Conservation (phyloP, 2,888 invertebrate species). For the Patella caerulea region DNA sequence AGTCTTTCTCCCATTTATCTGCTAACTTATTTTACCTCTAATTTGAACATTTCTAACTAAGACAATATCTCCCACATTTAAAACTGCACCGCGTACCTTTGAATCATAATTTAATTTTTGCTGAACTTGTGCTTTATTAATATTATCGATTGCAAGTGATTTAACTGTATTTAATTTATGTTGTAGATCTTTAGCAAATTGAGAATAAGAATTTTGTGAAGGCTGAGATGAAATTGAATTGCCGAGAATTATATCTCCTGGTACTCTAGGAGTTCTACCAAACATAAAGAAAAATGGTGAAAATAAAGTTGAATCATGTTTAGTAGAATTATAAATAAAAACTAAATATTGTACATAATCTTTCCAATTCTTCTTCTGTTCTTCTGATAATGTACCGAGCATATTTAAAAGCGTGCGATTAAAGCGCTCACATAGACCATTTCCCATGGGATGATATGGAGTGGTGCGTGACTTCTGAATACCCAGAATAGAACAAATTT, state of each 20-base stretch:
- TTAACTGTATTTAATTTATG: not conserved
- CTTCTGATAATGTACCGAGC: slow-evolving; percentile 29
- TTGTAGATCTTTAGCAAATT: slow-evolving; percentile 11
- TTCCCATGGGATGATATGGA: slow-evolving; percentile 28
- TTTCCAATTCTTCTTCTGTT: slow-evolving; percentile 28
- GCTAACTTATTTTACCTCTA: not conserved
- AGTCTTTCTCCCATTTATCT: too few species aligned
- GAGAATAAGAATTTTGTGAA: not conserved
- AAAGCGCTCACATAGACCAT: slow-evolving; percentile 29
- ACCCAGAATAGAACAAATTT: slow-evolving; percentile 27
- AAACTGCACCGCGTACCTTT: slow-evolving; percentile 8
- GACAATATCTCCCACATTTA: slow-evolving; percentile 19
- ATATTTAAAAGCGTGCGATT: slow-evolving; percentile 32
- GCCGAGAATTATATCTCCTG: slow-evolving; percentile 29
- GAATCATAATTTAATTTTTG: slow-evolving; percentile 26
- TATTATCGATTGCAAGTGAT: slow-evolving; percentile 1
- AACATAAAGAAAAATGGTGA: slow-evolving; percentile 34
- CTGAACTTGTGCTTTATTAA: not conserved
- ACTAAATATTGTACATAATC: slow-evolving; percentile 21
- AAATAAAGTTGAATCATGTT: slow-evolving; percentile 29
- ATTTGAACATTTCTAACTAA: slow-evolving; percentile 7
- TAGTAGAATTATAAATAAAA: slow-evolving; percentile 31
- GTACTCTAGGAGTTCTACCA: slow-evolving; percentile 32
- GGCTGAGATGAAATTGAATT: not conserved
- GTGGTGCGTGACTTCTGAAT: slow-evolving; percentile 31